Conservation (phyloP, 2,797 vertebrate genomes). For the Sciurus carolinensis region DNA sequence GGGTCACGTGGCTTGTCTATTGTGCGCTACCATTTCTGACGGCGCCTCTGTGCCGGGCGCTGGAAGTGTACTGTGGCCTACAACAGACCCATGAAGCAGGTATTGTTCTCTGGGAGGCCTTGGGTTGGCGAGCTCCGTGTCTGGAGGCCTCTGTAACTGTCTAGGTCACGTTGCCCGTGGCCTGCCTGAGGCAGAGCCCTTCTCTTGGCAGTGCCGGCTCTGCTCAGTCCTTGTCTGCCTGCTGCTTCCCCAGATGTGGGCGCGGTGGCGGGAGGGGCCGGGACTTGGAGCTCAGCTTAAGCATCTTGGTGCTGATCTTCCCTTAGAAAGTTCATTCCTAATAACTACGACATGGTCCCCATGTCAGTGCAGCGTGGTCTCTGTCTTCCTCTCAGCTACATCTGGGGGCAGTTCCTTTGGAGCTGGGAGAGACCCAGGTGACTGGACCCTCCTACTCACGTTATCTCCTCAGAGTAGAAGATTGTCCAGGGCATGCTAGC, state of each 20-base stretch:
- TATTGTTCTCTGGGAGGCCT: background rate
- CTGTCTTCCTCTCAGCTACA: background rate
- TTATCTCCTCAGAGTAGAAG: too few species aligned
- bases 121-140: background rate
- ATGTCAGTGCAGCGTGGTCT: background rate
- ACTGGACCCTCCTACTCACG: background rate
- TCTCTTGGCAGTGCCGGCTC: background rate
- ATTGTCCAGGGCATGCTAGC: background rate
- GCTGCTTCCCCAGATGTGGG: background rate
- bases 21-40: background rate
- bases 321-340: background rate
- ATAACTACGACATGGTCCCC: background rate
- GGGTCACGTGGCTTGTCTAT: background rate
- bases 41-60: background rate
- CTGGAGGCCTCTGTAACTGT: background rate
- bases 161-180: background rate
- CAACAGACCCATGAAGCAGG: background rate
- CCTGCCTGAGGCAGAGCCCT: background rate
- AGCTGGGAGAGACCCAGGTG: background rate
- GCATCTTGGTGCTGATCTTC: background rate
- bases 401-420: background rate
- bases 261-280: background rate
- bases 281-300: background rate
- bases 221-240: background rate
- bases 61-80: background rate